Conservation (phyloP, 2,113 vertebrate genomes). For the Tinamus guttatus region DNA sequence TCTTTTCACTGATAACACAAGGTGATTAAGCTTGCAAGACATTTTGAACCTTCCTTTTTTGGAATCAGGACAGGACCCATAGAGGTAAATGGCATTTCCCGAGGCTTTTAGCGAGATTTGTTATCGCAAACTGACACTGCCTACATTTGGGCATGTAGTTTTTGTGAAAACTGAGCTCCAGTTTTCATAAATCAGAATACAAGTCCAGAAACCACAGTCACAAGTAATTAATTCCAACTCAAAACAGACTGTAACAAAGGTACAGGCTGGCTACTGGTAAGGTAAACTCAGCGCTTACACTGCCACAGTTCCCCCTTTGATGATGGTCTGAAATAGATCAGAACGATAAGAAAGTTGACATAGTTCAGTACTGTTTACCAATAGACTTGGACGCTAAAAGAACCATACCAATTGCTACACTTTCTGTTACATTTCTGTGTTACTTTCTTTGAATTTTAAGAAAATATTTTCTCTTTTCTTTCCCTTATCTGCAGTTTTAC, state of each 20-base stretch:
- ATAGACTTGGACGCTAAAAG: background rate
- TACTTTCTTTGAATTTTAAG: background rate
- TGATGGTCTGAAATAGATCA: background rate
- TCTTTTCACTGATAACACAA: conserved; percentile 52
- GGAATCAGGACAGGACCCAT: conserved; percentile 31
- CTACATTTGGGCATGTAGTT: background rate
- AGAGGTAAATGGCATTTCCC: conserved; percentile 58
- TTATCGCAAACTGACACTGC: conserved; percentile 18
- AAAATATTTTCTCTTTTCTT: background rate
- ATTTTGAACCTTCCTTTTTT: conserved; percentile 63
- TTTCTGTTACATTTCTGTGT: background rate
- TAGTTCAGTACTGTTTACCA: background rate
- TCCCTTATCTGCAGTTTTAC: conserved; percentile 83
- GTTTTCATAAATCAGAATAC: background rate
- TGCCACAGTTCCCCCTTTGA: background rate
- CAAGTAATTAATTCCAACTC: background rate
- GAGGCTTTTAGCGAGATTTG: conserved; percentile 36
- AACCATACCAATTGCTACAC: background rate
- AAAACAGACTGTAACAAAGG: background rate
- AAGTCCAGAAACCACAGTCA: background rate
- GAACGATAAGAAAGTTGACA: background rate
- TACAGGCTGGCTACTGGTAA: background rate
- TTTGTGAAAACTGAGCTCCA: background rate
- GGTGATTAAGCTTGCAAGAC: conserved; percentile 41
- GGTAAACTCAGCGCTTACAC: background rate